Base-by-base conservation (phyloP, 2,888 invertebrate species). In the Chrysina gloriosa region DNA sequence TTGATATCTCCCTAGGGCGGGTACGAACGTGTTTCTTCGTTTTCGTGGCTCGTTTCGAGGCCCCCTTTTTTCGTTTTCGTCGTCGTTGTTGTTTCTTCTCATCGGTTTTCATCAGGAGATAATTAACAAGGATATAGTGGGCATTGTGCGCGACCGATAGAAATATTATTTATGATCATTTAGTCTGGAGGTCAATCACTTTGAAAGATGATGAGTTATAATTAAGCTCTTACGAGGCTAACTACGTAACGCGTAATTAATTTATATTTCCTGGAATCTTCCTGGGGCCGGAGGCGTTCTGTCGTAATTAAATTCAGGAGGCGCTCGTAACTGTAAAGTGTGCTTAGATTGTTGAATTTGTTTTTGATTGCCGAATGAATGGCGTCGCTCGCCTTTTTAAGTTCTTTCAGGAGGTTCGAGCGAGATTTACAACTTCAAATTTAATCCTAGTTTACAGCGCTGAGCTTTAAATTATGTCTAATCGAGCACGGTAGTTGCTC, bases 1-100 rank as follows among this genome's bases (percentile, higher is more conserved):
- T 56, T 56, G 56, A 36, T 54, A 54, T 54, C 31, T 23, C 21
- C 34, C 23, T 36, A 56, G 23, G 56, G 36, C 48, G 48, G 48
- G 27, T n/a, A 48, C 48, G 23, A 56, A 56, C 36, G 23, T 36
- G 23, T n/a, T n/a, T n/a, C 9, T 11, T 56, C 36, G 56, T 36
- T 56, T 54, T 34, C 36, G 11, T 56, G 19, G 23, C 21, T 19
- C n/a, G 21, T 21, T 56, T 23, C 25, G 34, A n/a, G n/a, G n/a
- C n/a, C n/a, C n/a, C n/a, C n/a, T n/a, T n/a, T n/a, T n/a, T n/a
- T n/a, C n/a, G n/a, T n/a, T n/a, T n/a, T n/a, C n/a, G n/a, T n/a
- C n/a, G n/a, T n/a, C n/a, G n/a, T n/a, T n/a, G n/a, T n/a, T n/a
- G n/a, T n/a, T n/a, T 36, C 36, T 34, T 34, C 27, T 48, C 11